phyloP scores from a whole-genome alignment of 2,888 invertebrate species.

The Dusona sp. region DNA sequence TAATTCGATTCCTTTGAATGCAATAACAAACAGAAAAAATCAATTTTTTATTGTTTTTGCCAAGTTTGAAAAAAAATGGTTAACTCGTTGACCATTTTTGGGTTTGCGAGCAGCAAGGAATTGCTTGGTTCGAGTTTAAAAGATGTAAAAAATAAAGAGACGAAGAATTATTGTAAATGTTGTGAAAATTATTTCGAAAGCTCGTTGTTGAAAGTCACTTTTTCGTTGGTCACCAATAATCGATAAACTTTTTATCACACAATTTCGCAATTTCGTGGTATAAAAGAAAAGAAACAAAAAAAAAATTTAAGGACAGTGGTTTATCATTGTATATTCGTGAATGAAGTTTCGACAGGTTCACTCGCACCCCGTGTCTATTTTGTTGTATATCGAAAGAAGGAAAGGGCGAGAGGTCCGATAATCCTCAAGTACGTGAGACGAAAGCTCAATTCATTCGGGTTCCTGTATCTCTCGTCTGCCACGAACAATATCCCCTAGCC shows the following conservation, averaged over 20 bases:
- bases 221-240: neutral
- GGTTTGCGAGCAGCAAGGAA: no score
- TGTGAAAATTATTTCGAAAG: neutral
- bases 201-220: neutral
- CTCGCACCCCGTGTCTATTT: conserved; percentile 71
- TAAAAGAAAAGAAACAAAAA: conserved; percentile 44
- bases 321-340: conserved; percentile 77
- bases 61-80: neutral
- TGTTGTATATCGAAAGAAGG: conserved; percentile 49
- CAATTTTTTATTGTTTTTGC: neutral
- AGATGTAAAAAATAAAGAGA: neutral
- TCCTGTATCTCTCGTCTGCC: neutral
- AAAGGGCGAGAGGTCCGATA: conserved; percentile 69
- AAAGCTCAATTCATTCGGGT: conserved; percentile 79
- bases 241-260: neutral
- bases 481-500: conserved; percentile 1
- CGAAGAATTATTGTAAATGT: neutral
- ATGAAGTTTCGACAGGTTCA: conserved; percentile 77
- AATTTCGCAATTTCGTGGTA: neutral
- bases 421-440: conserved; percentile 80
- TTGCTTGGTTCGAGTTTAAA: neutral
- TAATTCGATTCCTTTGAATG: neutral
- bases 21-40: neutral
- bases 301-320: conserved; percentile 70
- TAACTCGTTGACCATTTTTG: no score